Evolutionary conservation across 2,797 vertebrate species (phyloP).

Genomic region (Sebastes hubbsi): DNA sequence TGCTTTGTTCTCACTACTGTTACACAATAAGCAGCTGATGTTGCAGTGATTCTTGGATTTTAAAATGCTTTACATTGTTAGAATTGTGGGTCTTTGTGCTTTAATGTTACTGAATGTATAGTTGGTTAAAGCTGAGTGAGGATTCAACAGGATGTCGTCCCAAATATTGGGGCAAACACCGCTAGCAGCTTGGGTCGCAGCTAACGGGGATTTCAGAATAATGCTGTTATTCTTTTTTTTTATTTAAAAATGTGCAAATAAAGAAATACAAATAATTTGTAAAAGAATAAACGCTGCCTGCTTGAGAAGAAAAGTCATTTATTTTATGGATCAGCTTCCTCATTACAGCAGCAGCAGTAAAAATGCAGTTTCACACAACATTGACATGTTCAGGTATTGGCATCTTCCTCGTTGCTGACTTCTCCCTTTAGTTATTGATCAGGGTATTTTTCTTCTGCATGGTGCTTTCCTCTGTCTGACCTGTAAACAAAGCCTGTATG

Average conservation of each 20-base stretch:
- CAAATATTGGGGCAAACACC: background rate
- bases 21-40: background rate
- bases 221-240: background rate
- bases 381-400: background rate
- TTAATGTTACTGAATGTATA: background rate
- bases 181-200: too few relatives aligned
- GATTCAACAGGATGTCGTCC: background rate
- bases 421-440: slow-evolving; percentile 16
- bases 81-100: background rate
- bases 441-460: background rate
- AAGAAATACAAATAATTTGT: background rate
- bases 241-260: background rate
- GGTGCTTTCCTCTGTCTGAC: background rate
- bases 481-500: background rate
- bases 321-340: background rate
- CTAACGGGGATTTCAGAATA: background rate
- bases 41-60: background rate
- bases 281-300: background rate
- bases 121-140: background rate
- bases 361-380: background rate
- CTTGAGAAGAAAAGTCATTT: rapidly evolving
- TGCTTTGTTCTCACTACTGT: background rate
- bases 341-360: background rate
- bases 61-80: background rate
- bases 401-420: background rate